These are phyloP conservation scores for Pelmatolapia mariae DNA, from an alignment of 2,113 vertebrate genomes.

Conservation along the genomic window DNA sequence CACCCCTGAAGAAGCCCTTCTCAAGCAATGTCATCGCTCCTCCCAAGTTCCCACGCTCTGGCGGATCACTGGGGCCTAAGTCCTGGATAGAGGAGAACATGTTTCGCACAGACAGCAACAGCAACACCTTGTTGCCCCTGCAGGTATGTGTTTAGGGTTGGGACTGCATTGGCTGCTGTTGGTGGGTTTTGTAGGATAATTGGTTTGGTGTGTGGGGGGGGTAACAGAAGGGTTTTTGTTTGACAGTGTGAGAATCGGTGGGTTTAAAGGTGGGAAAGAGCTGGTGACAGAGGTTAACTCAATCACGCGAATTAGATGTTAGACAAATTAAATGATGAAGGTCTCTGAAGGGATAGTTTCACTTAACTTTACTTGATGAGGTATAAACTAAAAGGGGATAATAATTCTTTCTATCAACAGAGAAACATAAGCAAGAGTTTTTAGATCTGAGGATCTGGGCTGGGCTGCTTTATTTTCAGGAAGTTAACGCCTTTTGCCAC, in stretches of 20 bases:
- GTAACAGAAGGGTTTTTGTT: not conserved
- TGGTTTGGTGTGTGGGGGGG: not conserved
- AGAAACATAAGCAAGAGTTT: not conserved
- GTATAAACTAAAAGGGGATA: not conserved
- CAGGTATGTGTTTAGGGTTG: slow-evolving; percentile 77
- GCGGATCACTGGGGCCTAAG: slow-evolving; percentile 86
- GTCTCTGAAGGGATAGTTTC: not conserved
- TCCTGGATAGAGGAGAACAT: slow-evolving; percentile 96
- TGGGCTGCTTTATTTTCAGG: not conserved
- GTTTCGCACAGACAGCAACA: slow-evolving; percentile 96
- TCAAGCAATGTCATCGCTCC: slow-evolving; percentile 96
- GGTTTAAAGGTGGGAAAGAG: not conserved
- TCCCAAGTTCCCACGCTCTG: slow-evolving; percentile 92
- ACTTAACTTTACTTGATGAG: not conserved
- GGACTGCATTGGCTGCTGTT: not conserved
- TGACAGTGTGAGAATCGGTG: not conserved
- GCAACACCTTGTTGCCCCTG: slow-evolving; percentile 92
- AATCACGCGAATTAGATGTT: not conserved
- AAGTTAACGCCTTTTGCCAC: not conserved
- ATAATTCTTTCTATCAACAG: not conserved
- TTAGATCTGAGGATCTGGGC: not conserved
- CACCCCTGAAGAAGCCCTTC: slow-evolving; percentile 95
- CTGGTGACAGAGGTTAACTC: not conserved
- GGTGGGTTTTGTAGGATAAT: not conserved
- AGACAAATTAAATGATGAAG: not conserved